Conservation (phyloP, 2,888 invertebrate species). For the Lymantria monacha region DNA sequence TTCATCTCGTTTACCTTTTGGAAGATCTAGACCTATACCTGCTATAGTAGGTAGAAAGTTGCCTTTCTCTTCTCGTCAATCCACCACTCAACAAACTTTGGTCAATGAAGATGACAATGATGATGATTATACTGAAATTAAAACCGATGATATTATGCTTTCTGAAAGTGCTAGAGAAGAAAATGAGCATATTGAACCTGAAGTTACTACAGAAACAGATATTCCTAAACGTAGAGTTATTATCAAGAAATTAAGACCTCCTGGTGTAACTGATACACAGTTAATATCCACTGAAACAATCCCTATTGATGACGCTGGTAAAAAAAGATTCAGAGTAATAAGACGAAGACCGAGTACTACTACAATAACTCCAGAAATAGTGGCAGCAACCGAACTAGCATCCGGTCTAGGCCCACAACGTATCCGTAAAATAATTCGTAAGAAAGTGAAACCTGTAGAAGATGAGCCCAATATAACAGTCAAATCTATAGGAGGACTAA, state of each 20-base stretch:
- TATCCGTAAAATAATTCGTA: slow-evolving; percentile 67
- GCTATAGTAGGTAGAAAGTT: slow-evolving; percentile 54
- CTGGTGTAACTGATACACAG: slow-evolving; percentile 33
- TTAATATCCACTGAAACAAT: slow-evolving; percentile 48
- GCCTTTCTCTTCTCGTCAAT: slow-evolving; percentile 51
- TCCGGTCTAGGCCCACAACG: slow-evolving; percentile 37
- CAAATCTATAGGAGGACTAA: slow-evolving; percentile 49
- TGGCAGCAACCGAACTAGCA: slow-evolving; percentile 34
- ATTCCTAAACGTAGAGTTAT: slow-evolving; percentile 49
- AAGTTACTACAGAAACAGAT: slow-evolving; percentile 34
- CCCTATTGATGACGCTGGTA: slow-evolving; percentile 57
- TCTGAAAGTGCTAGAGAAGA: slow-evolving; percentile 78
- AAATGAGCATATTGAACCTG: slow-evolving; percentile 63
- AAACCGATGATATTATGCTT: slow-evolving; percentile 65
- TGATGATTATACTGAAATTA: slow-evolving; percentile 58
- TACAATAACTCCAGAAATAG: slow-evolving; percentile 32
- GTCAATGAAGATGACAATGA: slow-evolving; percentile 20
- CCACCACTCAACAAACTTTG: slow-evolving; percentile 50
- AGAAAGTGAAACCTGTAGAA: slow-evolving; percentile 57
- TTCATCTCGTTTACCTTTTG: slow-evolving; percentile 53
- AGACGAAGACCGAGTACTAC: slow-evolving; percentile 60
- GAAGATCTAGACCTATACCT: slow-evolving; percentile 46
- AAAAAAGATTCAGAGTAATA: slow-evolving; percentile 61
- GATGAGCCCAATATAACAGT: slow-evolving; percentile 50
- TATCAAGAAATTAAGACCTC: slow-evolving; percentile 52